Evolutionary conservation across 2,888 invertebrate genomes (phyloP).

Genomic region (Eupithecia tripunctaria): DNA sequence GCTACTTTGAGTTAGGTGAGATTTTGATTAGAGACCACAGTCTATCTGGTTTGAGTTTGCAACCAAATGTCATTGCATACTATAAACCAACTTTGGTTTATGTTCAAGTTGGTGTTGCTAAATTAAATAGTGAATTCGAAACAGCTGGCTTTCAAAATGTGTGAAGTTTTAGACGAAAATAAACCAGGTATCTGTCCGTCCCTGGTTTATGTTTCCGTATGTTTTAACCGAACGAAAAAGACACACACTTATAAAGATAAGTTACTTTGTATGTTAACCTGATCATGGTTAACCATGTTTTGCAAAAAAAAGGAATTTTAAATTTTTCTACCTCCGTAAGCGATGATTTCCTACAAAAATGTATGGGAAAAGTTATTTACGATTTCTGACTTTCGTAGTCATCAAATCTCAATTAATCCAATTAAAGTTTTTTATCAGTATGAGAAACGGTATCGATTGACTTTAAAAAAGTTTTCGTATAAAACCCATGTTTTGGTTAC

Average conservation of each 20-base stretch:
- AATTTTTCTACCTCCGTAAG: background rate
- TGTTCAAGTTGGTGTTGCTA: conserved; percentile 2
- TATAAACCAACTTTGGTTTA: conserved; percentile 5
- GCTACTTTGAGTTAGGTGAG: conserved; percentile 41
- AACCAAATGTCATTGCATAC: conserved; percentile 39
- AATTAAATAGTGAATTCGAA: conserved; percentile 3
- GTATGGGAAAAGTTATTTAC: too few relatives aligned
- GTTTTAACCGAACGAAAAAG: background rate
- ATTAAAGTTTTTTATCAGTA: too few relatives aligned
- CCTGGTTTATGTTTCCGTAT: too few relatives aligned
- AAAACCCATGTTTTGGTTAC: too few relatives aligned
- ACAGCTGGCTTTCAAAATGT: background rate
- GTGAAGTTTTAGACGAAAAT: background rate
- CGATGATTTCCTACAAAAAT: too few relatives aligned
- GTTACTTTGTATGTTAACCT: background rate
- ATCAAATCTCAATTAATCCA: too few relatives aligned
- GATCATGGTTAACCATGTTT: background rate
- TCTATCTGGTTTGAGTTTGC: conserved; percentile 41
- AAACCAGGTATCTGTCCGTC: background rate
- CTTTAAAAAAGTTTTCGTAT: too few relatives aligned
- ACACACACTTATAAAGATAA: background rate
- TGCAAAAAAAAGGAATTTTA: background rate
- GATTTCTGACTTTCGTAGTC: too few relatives aligned
- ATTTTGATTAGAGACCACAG: conserved; percentile 48
- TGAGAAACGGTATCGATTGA: too few relatives aligned